Conservation (phyloP, 2,888 invertebrate species). For the Trachelus troglodyta region DNA sequence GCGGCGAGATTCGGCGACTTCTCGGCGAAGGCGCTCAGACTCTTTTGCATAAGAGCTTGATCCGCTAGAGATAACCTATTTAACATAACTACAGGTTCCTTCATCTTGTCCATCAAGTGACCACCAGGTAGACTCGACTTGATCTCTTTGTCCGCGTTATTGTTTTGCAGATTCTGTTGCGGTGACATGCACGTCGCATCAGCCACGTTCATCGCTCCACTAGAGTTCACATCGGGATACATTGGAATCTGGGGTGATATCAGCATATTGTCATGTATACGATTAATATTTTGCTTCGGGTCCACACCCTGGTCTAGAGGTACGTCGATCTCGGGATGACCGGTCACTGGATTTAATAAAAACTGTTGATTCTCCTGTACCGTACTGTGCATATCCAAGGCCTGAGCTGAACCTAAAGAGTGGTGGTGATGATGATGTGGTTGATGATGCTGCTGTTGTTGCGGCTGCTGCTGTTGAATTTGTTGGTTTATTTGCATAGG, state of each 20-base stretch:
- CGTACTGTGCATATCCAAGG: conserved; percentile 44
- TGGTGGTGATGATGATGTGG: conserved; percentile 38
- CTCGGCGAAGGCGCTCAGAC: conserved; percentile 74
- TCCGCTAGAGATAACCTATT: conserved; percentile 72
- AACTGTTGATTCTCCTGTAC: conserved; percentile 55
- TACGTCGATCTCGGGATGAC: conserved; percentile 59
- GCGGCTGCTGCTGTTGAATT: conserved; percentile 54
- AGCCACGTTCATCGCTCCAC: conserved; percentile 32
- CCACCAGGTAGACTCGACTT: conserved; percentile 30
- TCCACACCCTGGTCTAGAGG: conserved; percentile 52
- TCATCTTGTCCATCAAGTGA: conserved; percentile 50
- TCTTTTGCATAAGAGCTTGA: conserved; percentile 74
- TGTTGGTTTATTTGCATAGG: conserved; percentile 43
- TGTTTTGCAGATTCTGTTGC: conserved; percentile 37
- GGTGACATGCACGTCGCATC: conserved; percentile 15
- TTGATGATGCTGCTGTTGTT: conserved; percentile 50
- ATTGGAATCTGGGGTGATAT: conserved; percentile 24
- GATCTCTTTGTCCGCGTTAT: conserved; percentile 44
- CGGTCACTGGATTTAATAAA: conserved; percentile 54
- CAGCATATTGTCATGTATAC: conserved; percentile 26
- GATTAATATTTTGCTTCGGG: conserved; percentile 41
- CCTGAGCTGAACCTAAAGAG: conserved; percentile 42
- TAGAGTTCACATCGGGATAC: conserved; percentile 35
- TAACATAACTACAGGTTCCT: conserved; percentile 73
- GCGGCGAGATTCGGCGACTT: conserved; percentile 72